Conservation (phyloP, 2,888 invertebrate species). For the Phania funesta region DNA sequence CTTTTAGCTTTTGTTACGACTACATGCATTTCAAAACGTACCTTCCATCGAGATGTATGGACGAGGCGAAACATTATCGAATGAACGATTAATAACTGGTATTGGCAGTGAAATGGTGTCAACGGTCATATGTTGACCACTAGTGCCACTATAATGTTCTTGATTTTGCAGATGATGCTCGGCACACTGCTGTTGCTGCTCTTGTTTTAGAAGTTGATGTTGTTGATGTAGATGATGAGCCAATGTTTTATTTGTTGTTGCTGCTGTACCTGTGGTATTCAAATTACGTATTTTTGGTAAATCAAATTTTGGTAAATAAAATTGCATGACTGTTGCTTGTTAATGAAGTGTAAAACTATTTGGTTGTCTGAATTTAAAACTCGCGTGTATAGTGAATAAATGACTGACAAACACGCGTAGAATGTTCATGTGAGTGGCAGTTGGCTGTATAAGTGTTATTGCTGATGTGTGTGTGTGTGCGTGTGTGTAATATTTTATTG, state of each 20-base stretch:
- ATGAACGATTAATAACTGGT: constrained; percentile 73
- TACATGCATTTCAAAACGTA: constrained; percentile 67
- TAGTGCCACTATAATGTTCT: constrained; percentile 4
- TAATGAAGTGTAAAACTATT: constrained; percentile 57
- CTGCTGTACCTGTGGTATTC: constrained; percentile 44
- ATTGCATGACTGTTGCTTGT: constrained; percentile 33
- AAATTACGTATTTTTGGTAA: constrained; percentile 53
- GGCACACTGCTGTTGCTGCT: constrained; percentile 3
- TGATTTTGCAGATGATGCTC: not conserved
- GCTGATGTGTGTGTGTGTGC: not conserved
- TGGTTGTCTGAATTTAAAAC: constrained; percentile 19
- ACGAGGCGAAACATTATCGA: constrained; percentile 78
- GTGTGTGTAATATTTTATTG: not conserved
- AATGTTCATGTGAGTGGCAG: not conserved
- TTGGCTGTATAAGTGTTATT: constrained; percentile 14
- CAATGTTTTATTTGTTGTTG: constrained; percentile 19
- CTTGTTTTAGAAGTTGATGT: constrained; percentile 23
- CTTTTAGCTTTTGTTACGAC: not conserved
- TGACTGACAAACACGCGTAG: not conserved
- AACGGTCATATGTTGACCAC: constrained; percentile 29
- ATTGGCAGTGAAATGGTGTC: constrained; percentile 41
- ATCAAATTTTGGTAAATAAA: constrained; percentile 44
- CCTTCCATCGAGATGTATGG: constrained; percentile 76
- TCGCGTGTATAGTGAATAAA: not conserved
- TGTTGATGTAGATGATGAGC: constrained; percentile 10